Conservation (phyloP, 2,113 vertebrate species). For the Gopherus evgoodei region DNA sequence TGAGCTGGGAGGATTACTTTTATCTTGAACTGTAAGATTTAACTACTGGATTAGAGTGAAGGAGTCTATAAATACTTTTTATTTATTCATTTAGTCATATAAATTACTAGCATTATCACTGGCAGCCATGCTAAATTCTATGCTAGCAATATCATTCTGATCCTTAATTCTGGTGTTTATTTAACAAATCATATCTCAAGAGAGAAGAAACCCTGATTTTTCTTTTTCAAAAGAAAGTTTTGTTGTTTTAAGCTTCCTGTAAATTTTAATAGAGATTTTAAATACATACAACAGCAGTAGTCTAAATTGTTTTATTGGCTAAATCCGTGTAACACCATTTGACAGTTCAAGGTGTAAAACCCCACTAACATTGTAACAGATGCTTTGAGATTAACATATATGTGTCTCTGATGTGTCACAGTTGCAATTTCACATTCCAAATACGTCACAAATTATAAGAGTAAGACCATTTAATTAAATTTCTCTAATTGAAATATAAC, state of each 20-base stretch:
- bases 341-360: neutral
- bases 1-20: neutral
- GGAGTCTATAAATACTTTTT: neutral
- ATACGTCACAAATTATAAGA: neutral
- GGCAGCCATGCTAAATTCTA: rapidly evolving
- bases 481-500: neutral
- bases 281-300: rapidly evolving
- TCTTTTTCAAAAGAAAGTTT: neutral
- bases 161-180: neutral
- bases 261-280: neutral
- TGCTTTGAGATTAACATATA: rapidly evolving
- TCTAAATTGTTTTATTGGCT: rapidly evolving
- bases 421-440: rapidly evolving
- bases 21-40: neutral
- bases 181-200: neutral
- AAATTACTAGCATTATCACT: rapidly evolving
- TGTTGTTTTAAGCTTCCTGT: rapidly evolving
- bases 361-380: rapidly evolving
- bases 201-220: rapidly evolving
- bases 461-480: rapidly evolving
- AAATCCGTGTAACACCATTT: rapidly evolving
- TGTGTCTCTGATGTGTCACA: rapidly evolving
- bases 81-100: rapidly evolving
- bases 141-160: neutral
- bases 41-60: rapidly evolving